These are phyloP conservation scores for Drosophila aff. DNA, from an alignment of 1,140 invertebrate species.

Conservation along the genomic window DNA sequence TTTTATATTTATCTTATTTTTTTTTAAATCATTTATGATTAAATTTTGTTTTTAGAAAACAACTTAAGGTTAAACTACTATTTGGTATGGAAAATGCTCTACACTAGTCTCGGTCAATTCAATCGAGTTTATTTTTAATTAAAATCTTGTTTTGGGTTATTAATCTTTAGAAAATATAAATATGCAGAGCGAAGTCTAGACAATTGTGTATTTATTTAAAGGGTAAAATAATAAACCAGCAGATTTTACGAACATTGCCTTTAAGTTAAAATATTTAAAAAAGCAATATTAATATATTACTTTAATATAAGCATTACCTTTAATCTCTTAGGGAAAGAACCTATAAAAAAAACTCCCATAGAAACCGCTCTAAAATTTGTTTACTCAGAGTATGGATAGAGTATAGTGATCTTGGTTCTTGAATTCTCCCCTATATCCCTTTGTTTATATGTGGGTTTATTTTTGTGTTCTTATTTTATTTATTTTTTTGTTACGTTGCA, in stretches of 20 bases:
- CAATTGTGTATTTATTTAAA: neutral
- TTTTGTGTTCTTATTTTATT: constrained; percentile 6
- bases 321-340: neutral
- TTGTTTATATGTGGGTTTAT: constrained; percentile 14
- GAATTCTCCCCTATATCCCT: neutral
- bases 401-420: neutral
- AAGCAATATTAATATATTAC: no score
- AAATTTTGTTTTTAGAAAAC: neutral
- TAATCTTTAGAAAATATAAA: neutral
- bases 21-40: neutral
- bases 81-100: neutral
- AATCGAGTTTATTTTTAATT: neutral
- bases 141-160: neutral
- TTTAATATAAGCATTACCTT: neutral
- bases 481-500: neutral
- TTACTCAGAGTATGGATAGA: neutral
- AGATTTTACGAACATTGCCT: neutral
- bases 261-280: neutral
- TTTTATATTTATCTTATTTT: neutral
- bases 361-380: no score
- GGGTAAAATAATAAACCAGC: neutral
- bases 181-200: neutral
- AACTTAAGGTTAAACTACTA: neutral
- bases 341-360: neutral
- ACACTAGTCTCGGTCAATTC: neutral